A percentile compares a stretch with the other conserved stretches of the same genome.
Evolutionary conservation across 1,140 invertebrate species (phyloP).

Genomic region (Zaprionus africanus): DNA sequence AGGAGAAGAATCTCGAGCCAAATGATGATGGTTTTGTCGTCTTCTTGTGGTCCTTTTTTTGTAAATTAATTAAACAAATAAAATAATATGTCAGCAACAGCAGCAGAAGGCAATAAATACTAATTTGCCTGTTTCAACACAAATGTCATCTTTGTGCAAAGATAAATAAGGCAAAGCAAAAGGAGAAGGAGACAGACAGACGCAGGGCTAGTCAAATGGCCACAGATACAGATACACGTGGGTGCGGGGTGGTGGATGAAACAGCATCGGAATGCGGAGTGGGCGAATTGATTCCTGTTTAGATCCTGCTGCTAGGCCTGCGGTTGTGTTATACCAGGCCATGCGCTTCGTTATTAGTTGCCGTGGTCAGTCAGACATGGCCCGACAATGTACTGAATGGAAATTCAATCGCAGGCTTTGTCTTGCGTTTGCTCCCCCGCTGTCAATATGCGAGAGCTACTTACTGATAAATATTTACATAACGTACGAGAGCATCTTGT

Average conservation of each 20-base stretch:
- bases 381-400: constrained; percentile 9
- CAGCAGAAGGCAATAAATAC: constrained; percentile 79
- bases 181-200: constrained; percentile 26
- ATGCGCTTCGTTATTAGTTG: constrained; percentile 32
- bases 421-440: neutral
- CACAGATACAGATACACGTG: constrained; percentile 2
- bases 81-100: constrained; percentile 79
- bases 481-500: neutral
- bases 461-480: constrained; percentile 12
- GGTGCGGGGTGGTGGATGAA: neutral
- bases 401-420: constrained; percentile 22
- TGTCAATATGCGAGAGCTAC: constrained; percentile 13
- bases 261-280: constrained; percentile 3
- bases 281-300: constrained; percentile 11
- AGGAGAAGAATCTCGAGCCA: neutral
- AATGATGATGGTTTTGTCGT: constrained; percentile 60
- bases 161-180: constrained; percentile 56
- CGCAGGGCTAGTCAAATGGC: neutral
- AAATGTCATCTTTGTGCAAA: constrained; percentile 77
- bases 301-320: constrained; percentile 21
- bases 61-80: constrained; percentile 83
- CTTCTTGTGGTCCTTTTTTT: constrained; percentile 70
- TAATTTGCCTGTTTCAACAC: constrained; percentile 83
- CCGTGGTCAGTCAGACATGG: constrained; percentile 18
- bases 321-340: neutral